Conservation (phyloP, 2,888 invertebrate species). For the Orthonevra nobilis region DNA sequence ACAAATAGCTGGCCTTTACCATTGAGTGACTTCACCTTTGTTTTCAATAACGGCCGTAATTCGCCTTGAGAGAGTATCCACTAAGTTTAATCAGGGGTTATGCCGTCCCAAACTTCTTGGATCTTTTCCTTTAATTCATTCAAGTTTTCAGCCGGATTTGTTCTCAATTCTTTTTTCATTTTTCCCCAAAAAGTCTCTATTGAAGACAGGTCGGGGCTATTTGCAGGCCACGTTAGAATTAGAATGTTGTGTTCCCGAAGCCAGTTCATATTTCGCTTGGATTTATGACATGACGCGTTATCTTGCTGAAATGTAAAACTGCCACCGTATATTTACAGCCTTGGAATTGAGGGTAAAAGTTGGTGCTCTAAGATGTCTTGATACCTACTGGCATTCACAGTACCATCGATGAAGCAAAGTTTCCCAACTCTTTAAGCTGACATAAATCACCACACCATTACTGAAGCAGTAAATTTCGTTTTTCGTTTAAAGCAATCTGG, state of each 20-base stretch:
- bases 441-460: background rate
- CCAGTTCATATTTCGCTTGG: no score
- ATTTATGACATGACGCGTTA: conserved; percentile 5
- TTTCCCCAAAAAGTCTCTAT: no score
- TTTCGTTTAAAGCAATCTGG: no score
- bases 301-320: conserved; percentile 20
- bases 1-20: background rate
- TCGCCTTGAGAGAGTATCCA: background rate
- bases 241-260: no score
- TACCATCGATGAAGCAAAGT: conserved; percentile 6
- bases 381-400: conserved; percentile 12
- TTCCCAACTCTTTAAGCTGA: background rate
- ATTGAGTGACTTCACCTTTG: background rate
- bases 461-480: background rate
- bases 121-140: no score
- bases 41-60: background rate
- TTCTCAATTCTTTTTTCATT: no score
- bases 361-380: background rate
- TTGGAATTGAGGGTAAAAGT: conserved; percentile 6
- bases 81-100: background rate
- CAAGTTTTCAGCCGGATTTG: no score
- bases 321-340: background rate
- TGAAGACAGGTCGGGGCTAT: no score
- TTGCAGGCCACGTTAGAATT: no score
- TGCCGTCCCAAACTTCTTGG: no score